Conservation (phyloP, 2,797 vertebrate genomes). For the Paramormyrops hopkinsi region DNA sequence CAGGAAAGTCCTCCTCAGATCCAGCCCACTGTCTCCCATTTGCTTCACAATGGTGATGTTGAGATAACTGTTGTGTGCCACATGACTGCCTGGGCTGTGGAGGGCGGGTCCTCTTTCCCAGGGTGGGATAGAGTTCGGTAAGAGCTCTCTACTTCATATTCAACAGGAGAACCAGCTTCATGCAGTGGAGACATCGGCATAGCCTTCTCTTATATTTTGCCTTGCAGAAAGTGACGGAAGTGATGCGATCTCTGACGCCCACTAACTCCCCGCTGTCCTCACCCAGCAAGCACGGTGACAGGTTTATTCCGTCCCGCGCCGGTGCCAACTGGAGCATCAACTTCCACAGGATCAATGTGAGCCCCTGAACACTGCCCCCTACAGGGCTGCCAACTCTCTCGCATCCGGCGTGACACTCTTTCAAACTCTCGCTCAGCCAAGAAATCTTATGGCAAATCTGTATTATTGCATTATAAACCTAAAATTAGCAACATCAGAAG, state of each 20-base stretch:
- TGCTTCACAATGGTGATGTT: background rate
- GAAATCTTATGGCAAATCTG: background rate
- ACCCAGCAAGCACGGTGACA: conserved; percentile 93
- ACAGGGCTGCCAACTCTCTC: background rate
- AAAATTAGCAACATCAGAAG: background rate
- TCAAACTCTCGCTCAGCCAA: background rate
- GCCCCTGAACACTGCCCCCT: conserved; percentile 29
- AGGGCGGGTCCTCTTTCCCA: background rate
- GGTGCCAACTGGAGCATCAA: conserved; percentile 98
- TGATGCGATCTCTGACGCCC: conserved; percentile 81
- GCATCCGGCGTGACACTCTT: background rate
- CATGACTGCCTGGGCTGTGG: background rate
- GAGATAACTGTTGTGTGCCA: background rate
- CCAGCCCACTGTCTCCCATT: background rate
- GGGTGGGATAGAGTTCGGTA: background rate
- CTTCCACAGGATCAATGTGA: conserved; percentile 95
- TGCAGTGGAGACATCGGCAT: background rate
- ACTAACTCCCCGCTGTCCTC: conserved; percentile 92
- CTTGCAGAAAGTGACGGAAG: conserved; percentile 73
- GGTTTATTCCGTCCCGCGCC: conserved; percentile 93
- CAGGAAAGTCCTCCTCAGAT: background rate
- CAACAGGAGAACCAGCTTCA: background rate
- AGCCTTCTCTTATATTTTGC: background rate
- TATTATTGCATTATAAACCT: background rate
- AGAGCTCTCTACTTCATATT: background rate